These are phyloP conservation scores for Microcebus murinus DNA, from an alignment of 2,113 vertebrate genomes.

Conservation along the genomic window DNA sequence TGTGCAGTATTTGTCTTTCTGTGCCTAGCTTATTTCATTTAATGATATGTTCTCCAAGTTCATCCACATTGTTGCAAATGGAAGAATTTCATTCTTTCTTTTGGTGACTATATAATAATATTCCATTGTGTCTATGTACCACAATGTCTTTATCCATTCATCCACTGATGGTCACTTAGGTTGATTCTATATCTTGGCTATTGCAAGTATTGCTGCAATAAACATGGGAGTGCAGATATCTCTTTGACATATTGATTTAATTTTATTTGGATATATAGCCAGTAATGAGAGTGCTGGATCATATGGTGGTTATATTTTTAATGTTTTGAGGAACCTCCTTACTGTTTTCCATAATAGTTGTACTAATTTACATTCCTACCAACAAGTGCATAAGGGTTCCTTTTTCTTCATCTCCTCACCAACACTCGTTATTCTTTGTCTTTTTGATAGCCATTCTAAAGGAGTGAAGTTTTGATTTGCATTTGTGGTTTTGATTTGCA, in stretches of 20 bases:
- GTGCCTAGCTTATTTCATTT: not conserved
- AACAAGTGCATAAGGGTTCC: not conserved
- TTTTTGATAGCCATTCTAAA: not conserved
- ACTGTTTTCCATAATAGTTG: not conserved
- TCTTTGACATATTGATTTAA: not conserved
- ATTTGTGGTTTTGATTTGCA: not conserved
- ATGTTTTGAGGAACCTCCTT: not conserved
- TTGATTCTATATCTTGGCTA: not conserved
- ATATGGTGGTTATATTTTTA: not conserved
- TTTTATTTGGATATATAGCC: not conserved
- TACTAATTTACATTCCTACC: not conserved
- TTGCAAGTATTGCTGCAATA: not conserved
- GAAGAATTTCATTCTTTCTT: not conserved
- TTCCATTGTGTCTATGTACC: no score
- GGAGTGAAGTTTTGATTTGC: not conserved
- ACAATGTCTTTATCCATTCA: not conserved
- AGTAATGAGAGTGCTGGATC: not conserved
- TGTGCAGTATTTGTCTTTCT: not conserved
- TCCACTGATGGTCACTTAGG: not conserved
- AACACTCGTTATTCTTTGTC: not conserved
- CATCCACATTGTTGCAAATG: not conserved
- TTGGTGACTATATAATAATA: not conserved
- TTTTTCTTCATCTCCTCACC: not conserved
- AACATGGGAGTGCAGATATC: not conserved
- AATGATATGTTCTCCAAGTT: not conserved